Percentiles rank a stretch among this genome's conserved stretches.
Evolutionary conservation across 2,888 invertebrate genomes (phyloP).

Genomic region (Catocala sponsa): DNA sequence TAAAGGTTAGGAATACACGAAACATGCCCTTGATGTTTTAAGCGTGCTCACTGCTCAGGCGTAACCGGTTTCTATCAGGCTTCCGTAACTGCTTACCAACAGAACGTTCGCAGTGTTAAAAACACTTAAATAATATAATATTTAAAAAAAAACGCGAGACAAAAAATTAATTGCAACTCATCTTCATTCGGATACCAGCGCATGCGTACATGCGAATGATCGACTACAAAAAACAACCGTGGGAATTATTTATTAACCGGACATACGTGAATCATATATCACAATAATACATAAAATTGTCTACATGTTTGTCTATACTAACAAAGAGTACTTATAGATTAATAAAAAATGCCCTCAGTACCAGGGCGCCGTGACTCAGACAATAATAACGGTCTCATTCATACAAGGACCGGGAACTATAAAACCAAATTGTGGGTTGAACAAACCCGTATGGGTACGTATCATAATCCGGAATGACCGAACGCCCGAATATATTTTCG

Average conservation of each 20-base stretch:
- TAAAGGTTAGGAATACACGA: too few species aligned
- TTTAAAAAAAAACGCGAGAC: too few species aligned
- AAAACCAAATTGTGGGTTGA: constrained; percentile 45
- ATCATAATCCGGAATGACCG: constrained; percentile 10
- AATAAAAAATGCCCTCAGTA: constrained; percentile 11
- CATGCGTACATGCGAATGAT: background rate
- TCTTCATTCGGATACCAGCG: too few species aligned
- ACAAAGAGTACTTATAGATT: constrained; percentile 10
- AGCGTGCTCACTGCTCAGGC: too few species aligned
- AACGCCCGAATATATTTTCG: too few species aligned
- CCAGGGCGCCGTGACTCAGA: constrained; percentile 14
- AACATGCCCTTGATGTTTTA: too few species aligned
- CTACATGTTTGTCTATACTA: constrained; percentile 6
- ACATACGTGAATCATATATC: constrained; percentile 10
- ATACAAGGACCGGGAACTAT: constrained; percentile 49
- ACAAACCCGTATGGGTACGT: constrained; percentile 42
- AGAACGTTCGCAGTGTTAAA: too few species aligned
- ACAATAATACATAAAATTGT: constrained; percentile 10
- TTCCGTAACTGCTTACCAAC: too few species aligned
- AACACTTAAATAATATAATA: too few species aligned
- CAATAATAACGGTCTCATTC: constrained; percentile 42
- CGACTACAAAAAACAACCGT: background rate
- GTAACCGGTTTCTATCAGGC: too few species aligned
- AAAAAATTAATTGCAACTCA: too few species aligned
- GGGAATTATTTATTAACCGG: constrained; percentile 8